phyloP scores from a whole-genome alignment of 2,113 vertebrate species.

The Albula glossodonta region DNA sequence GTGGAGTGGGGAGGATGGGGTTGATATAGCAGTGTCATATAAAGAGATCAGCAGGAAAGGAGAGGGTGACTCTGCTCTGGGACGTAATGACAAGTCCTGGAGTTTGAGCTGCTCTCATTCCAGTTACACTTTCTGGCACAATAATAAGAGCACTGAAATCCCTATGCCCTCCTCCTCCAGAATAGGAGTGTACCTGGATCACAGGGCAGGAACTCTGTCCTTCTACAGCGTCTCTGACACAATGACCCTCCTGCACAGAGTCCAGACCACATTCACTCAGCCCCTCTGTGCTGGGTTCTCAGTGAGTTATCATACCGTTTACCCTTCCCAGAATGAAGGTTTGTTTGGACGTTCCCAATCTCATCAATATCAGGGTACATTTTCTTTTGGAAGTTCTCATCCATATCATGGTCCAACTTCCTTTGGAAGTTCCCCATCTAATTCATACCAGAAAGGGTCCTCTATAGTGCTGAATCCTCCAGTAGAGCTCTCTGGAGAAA shows the following conservation, averaged over 20 bases:
- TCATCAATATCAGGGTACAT: too few relatives aligned
- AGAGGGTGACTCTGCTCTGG: constrained; percentile 50
- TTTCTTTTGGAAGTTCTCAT: too few relatives aligned
- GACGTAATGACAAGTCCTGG: constrained; percentile 1
- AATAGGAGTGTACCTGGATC: constrained; percentile 43
- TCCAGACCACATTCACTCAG: constrained; percentile 39
- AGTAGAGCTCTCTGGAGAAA: too few relatives aligned
- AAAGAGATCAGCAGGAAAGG: constrained; percentile 50
- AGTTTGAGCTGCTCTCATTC: not conserved
- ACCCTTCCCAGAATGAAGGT: too few relatives aligned
- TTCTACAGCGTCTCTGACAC: constrained; percentile 45
- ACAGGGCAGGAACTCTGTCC: constrained; percentile 37
- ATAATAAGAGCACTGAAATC: not conserved
- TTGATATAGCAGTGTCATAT: too few relatives aligned
- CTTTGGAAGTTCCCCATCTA: too few relatives aligned
- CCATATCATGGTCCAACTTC: too few relatives aligned
- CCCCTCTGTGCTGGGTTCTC: constrained; percentile 30
- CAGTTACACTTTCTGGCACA: not conserved
- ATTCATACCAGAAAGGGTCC: too few relatives aligned
- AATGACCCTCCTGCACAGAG: constrained; percentile 38
- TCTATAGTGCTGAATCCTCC: too few relatives aligned
- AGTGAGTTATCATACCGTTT: too few relatives aligned
- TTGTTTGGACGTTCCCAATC: too few relatives aligned
- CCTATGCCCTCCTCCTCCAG: not conserved
- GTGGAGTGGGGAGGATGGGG: too few relatives aligned